These are phyloP conservation scores for Cherax destructor DNA, from an alignment of 1,140 invertebrate genomes.

Conservation along the genomic window DNA sequence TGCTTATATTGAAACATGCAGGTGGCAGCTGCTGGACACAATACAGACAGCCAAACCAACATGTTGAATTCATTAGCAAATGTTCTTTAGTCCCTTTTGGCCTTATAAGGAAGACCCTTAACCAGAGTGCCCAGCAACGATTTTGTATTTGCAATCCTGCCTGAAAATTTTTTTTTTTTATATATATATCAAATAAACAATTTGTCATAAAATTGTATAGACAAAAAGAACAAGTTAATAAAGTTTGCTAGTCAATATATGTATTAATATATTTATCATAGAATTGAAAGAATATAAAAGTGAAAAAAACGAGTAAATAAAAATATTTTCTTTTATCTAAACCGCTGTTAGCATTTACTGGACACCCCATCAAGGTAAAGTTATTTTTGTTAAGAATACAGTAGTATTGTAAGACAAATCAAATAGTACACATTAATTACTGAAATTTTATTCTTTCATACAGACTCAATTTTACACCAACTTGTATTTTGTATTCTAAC, in stretches of 20 bases:
- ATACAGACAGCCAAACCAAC: not conserved
- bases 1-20: not conserved
- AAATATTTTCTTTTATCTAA: no score
- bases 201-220: not conserved
- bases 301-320: no score
- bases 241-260: slow-evolving; percentile 12
- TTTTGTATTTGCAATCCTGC: not conserved
- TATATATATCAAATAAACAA: slow-evolving; percentile 12
- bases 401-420: no score
- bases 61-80: not conserved
- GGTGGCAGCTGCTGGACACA: not conserved
- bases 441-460: no score
- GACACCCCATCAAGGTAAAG: no score
- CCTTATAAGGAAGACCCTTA: not conserved
- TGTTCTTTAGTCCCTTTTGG: not conserved
- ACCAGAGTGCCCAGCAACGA: not conserved
- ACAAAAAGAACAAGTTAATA: not conserved
- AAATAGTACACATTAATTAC: no score
- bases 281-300: slow-evolving; percentile 10
- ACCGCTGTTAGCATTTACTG: no score
- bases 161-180: not conserved
- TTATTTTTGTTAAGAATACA: no score
- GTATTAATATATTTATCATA: slow-evolving; percentile 17
- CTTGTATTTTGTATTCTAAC: no score
- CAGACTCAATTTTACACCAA: no score